Evolutionary conservation across 2,113 vertebrate species (phyloP), one percentile per base, ranked within the genome.

Genomic region (Ochotona princeps): DNA sequence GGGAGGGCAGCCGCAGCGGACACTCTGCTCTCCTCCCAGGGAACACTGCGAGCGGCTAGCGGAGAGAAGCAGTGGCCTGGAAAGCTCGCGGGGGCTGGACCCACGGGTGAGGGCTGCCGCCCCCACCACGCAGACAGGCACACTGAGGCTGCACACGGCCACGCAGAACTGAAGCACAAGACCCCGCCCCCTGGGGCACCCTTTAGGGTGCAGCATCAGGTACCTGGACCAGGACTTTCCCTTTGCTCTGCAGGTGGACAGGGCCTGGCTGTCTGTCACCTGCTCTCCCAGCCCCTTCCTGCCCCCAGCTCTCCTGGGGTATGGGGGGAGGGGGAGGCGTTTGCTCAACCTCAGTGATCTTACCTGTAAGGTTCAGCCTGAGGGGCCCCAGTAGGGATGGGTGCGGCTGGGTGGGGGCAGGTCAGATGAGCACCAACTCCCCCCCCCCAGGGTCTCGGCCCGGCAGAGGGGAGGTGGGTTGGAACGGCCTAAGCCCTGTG

Each of bases 51-150:
- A 73, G 79, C 83, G 2, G 63, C 2, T 1, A 49, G 61, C 84
- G 54, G 70, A 79, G 35, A 23, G 0, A 80, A 18, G 67, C 95
- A 95, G 73, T 18, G 73, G 85, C 54, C 44, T 51, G 81, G 91
- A 93, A 89, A 89, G 78, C 35, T 30, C 1, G 17, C 11, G 15
- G 80, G 0, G 11, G 38, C 7, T 3, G 87, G 38, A 8, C 17
- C 28, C 1, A 0, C 0, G 0, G 35, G 49, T 21, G 0, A 26
- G 75, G 54, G 13, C 38, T 1, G 4, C 10, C 44, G 49, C n/a
- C 3, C 25, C 47, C 32, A 30, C 8, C 7, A 57, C 47, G 30
- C n/a, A 7, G 65, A 51, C 1, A 7, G 75, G 67, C 44, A 66
- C 25, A 66, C 83, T 7, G 54, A 95, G 95, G 81, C 72, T 47